Evolutionary conservation across 2,797 vertebrate species (phyloP).

Genomic region (Gymnodraco acuticeps): DNA sequence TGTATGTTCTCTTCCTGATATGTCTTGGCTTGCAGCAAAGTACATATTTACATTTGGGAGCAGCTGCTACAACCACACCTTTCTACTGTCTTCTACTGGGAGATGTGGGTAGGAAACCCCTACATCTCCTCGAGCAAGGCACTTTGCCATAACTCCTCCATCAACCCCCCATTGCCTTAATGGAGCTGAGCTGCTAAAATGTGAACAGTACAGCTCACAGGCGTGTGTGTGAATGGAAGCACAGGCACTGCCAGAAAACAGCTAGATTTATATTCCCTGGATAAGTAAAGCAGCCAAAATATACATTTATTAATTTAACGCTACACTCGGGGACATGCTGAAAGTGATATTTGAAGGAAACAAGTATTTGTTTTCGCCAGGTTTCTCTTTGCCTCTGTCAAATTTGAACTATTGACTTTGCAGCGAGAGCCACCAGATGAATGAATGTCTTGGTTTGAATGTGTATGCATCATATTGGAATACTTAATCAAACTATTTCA

Average conservation of each 20-base stretch:
- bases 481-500: constrained; percentile 25
- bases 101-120: not conserved
- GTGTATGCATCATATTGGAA: not conserved
- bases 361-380: constrained; percentile 10
- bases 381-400: constrained; percentile 9
- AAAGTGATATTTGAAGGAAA: constrained; percentile 29
- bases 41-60: constrained; percentile 6
- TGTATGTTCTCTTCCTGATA: not conserved
- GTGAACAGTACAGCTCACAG: not conserved
- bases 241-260: constrained; percentile 12
- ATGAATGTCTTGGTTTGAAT: not conserved
- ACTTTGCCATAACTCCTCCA: constrained; percentile 13
- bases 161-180: constrained; percentile 22
- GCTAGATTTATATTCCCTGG: constrained; percentile 35
- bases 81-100: not conserved
- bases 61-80: not conserved
- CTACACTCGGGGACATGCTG: constrained; percentile 14
- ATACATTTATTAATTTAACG: constrained; percentile 51
- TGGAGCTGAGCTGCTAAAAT: constrained; percentile 19
- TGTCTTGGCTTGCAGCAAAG: constrained; percentile 1
- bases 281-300: constrained; percentile 41
- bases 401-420: constrained; percentile 26
- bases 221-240: constrained; percentile 21
- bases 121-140: constrained; percentile 4
- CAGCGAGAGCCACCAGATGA: constrained; percentile 1